Conservation (phyloP, 2,797 vertebrate genomes). For the Amblyraja radiata region DNA sequence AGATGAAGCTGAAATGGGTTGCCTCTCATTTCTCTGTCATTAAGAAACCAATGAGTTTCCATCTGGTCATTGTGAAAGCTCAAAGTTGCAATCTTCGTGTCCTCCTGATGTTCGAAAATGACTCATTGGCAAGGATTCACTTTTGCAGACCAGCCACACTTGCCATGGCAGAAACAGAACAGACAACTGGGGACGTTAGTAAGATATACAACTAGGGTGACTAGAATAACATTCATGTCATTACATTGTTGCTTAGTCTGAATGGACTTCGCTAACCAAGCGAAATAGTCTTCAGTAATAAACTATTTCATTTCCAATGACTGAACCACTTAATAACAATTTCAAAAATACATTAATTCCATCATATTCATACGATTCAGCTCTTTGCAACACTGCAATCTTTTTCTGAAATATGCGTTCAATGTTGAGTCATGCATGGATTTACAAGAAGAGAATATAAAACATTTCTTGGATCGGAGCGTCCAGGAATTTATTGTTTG, state of each 20-base stretch:
- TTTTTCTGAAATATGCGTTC: conserved; percentile 8
- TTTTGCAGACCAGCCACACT: not conserved
- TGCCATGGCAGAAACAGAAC: not conserved
- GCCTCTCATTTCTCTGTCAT: not conserved
- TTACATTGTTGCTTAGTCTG: not conserved
- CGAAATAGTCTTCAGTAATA: not conserved
- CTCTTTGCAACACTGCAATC: conserved; percentile 5
- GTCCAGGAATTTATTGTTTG: not conserved
- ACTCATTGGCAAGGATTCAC: not conserved
- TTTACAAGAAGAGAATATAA: not conserved
- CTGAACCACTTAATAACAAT: conserved; percentile 15
- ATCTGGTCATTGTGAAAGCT: not conserved
- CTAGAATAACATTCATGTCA: not conserved
- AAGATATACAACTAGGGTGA: not conserved
- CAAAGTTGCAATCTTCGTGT: not conserved
- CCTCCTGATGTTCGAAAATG: not conserved
- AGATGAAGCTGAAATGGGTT: not conserved
- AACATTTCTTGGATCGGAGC: not conserved
- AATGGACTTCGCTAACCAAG: not conserved
- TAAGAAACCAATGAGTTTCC: not conserved
- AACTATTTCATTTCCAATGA: not conserved
- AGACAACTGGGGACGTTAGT: not conserved
- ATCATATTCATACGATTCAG: not conserved
- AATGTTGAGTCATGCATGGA: not conserved
- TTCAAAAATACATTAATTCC: conserved; percentile 14